Conservation (phyloP, 1,140 invertebrate species). For the Delia radicum region DNA sequence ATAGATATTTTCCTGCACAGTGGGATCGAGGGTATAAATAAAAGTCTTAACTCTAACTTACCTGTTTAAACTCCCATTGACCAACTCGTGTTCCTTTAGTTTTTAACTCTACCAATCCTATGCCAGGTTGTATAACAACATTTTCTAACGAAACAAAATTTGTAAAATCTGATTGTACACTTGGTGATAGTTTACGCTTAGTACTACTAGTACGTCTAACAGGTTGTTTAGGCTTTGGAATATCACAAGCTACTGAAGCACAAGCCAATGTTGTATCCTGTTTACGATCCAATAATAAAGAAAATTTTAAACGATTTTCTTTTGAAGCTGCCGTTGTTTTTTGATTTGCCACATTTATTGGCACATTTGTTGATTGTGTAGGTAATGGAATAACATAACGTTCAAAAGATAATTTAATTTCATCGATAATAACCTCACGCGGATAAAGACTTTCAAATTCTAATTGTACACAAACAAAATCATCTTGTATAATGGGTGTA, state of each 20-base stretch:
- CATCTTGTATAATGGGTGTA: constrained; percentile 59
- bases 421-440: constrained; percentile 59
- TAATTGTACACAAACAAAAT: constrained; percentile 61
- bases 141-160: constrained; percentile 61
- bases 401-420: constrained; percentile 60
- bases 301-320: constrained; percentile 39
- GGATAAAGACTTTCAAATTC: constrained; percentile 64
- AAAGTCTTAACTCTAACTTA: constrained; percentile 22
- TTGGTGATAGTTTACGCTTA: constrained; percentile 61
- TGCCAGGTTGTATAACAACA: constrained; percentile 65
- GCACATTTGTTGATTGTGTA: not conserved
- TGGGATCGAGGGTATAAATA: too few relatives aligned
- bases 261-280: constrained; percentile 74
- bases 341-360: constrained; percentile 1
- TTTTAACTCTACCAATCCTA: constrained; percentile 68
- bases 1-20: too few relatives aligned
- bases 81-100: constrained; percentile 60
- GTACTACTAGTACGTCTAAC: constrained; percentile 52
- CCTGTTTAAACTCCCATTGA: constrained; percentile 52
- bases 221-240: constrained; percentile 58
- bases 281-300: constrained; percentile 73
- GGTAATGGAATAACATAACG: constrained; percentile 40
- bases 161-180: constrained; percentile 65
- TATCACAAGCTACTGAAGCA: constrained; percentile 65
- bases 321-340: constrained; percentile 5